These are phyloP conservation scores for Athene cunicularia DNA, from an alignment of 2,113 vertebrate genomes.

Conservation along the genomic window DNA sequence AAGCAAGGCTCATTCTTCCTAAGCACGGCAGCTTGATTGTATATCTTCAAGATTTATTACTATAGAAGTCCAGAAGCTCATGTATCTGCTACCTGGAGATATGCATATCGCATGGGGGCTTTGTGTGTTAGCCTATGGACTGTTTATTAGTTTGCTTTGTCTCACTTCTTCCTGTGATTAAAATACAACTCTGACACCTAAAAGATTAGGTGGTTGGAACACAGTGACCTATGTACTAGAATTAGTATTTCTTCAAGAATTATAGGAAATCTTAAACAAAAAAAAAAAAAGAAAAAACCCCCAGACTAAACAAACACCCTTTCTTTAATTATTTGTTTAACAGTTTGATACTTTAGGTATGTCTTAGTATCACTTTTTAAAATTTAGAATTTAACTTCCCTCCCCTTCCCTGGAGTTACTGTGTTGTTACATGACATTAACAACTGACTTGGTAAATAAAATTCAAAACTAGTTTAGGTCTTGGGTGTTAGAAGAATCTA, in stretches of 20 bases:
- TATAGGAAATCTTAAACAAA: neutral
- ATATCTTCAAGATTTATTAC: neutral
- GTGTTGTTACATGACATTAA: neutral
- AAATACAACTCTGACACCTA: neutral
- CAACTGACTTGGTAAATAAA: neutral
- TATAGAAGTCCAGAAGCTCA: neutral
- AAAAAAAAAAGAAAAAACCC: neutral
- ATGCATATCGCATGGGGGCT: accelerated
- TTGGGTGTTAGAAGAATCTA: neutral
- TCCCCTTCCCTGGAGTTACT: neutral
- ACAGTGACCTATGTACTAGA: neutral
- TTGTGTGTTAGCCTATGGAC: neutral
- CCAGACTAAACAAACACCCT: neutral
- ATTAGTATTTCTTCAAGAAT: neutral
- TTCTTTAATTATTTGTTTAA: neutral
- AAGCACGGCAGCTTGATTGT: neutral
- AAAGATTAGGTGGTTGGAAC: neutral
- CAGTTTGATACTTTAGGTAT: neutral
- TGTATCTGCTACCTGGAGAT: neutral
- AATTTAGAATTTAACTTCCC: neutral
- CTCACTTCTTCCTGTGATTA: neutral
- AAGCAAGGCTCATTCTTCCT: neutral
- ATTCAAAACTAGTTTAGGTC: neutral
- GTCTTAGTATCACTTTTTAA: neutral
- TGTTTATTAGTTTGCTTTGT: neutral